A percentile compares a stretch with the other conserved stretches of the same genome.
Evolutionary conservation across 2,113 vertebrate species (phyloP).

Genomic region (Aramus guarauna): DNA sequence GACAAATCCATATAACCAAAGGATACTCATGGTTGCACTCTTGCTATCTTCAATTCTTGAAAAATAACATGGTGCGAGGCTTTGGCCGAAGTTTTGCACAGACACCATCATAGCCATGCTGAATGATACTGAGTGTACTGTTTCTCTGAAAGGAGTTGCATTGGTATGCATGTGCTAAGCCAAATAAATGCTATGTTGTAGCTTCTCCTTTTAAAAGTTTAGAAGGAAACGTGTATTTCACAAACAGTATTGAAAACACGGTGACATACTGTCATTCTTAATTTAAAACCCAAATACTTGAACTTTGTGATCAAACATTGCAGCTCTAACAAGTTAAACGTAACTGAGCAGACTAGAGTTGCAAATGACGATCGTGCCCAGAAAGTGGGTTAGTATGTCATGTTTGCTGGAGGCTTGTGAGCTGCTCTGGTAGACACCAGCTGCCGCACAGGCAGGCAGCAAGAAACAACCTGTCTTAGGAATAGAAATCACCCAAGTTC

Average conservation of each 20-base stretch:
- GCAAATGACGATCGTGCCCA: not conserved
- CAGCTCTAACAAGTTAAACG: not conserved
- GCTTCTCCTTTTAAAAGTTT: not conserved
- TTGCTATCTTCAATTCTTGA: not conserved
- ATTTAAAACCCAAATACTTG: not conserved
- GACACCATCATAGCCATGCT: not conserved
- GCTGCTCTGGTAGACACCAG: not conserved
- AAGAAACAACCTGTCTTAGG: not conserved
- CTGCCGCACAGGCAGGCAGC: not conserved
- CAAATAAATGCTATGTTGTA: not conserved
- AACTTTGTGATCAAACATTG: not conserved
- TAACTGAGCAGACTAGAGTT: not conserved
- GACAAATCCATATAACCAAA: not conserved
- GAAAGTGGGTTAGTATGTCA: conserved; percentile 34
- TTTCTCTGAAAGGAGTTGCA: not conserved
- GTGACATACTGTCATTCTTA: not conserved
- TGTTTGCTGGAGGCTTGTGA: not conserved
- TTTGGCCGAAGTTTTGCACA: not conserved
- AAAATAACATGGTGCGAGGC: not conserved
- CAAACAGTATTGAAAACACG: not conserved
- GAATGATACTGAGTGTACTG: not conserved
- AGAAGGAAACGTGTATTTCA: not conserved
- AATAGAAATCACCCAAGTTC: not conserved
- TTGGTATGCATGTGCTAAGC: not conserved
- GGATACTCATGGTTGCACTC: rapidly evolving